Evolutionary conservation across 2,888 invertebrate genomes (phyloP), one percentile per base, ranked within the genome.

Genomic region (Parelbella ahira): DNA sequence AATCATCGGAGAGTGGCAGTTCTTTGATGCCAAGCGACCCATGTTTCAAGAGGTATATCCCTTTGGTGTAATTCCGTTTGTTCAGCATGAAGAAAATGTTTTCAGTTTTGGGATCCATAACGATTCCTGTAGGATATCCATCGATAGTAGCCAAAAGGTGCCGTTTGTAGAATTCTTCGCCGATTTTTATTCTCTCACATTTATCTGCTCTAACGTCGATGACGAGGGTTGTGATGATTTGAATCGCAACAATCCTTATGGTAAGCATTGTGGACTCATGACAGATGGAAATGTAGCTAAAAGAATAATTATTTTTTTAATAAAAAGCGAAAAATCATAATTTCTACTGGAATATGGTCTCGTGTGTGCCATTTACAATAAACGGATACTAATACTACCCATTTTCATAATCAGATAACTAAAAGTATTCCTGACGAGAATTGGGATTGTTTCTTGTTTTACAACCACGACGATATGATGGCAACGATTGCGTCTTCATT

Each of bases 61-160:
- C 87, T 70, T 76, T 83, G 0, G 84, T 86, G 33, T 82, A 84
- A 45, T 86, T 87, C 8, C 70, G 64, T 57, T 86, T 87, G 30
- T 86, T 80, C 0, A 87, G 64, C 1, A 82, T 66, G 42, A 87
- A 86, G 52, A 84, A 84, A 32, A 87, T 69, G 47, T 86, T 63
- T 1, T 86, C 87, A 0, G 79, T 82, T 45, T 60, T 62, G 0
- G 81, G 75, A 29, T 87, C 86, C 4, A 80, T 51, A 0, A 76
- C 78, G 11, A 87, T 67, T 2, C 79, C 79, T 0, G 83, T 82
- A 0, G 87, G 74, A 25, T 77, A 84, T 0, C 87, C 87, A 30
- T 86, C 84, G 1, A 87, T 73, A 1, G 76, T 73, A 0, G 86
- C 84, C 1, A 87, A 68, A 0, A 87, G 61, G 6, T 82, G 77